Percentiles rank a stretch among this genome's conserved stretches.
phyloP scores from a whole-genome alignment of 2,113 vertebrate species.

The Jaculus jaculus region DNA sequence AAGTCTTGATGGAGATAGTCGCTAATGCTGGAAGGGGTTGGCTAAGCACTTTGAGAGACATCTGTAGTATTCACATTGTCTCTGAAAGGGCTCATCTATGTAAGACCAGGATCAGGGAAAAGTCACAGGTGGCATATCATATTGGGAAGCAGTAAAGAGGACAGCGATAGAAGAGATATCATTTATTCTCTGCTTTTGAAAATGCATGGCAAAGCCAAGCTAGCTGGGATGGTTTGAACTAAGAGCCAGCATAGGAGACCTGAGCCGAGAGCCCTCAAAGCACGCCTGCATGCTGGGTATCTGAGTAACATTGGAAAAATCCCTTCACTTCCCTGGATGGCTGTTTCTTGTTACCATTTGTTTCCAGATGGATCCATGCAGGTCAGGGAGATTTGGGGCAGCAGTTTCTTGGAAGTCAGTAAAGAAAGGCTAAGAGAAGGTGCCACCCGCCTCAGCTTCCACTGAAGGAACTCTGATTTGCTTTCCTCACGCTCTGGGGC shows the following conservation, averaged over 20 bases:
- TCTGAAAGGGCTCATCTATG: conserved; percentile 48
- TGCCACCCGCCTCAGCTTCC: not conserved
- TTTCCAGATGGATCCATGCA: not conserved
- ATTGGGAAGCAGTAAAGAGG: conserved; percentile 65
- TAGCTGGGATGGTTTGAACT: conserved; percentile 63
- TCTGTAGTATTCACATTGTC: conserved; percentile 34
- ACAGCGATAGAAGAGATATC: conserved; percentile 69
- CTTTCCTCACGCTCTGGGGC: not conserved
- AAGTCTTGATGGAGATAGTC: not conserved
- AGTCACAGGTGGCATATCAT: conserved; percentile 47
- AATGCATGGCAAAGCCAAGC: conserved; percentile 58
- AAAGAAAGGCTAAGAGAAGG: not conserved
- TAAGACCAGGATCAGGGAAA: conserved; percentile 58
- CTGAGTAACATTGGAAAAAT: not conserved
- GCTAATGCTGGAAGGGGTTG: not conserved
- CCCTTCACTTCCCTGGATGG: not conserved
- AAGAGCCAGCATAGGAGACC: conserved; percentile 48
- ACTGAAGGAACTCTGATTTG: not conserved
- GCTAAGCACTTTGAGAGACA: not conserved
- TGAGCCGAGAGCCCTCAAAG: not conserved
- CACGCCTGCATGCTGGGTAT: not conserved
- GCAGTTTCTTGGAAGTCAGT: not conserved
- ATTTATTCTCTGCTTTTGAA: conserved; percentile 64
- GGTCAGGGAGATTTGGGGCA: not conserved
- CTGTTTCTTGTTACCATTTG: not conserved